A percentile compares a stretch with the other conserved stretches of the same genome.
These are phyloP conservation scores for Mactromeris polynyma DNA, from an alignment of 2,888 invertebrate genomes.

Conservation along the genomic window DNA sequence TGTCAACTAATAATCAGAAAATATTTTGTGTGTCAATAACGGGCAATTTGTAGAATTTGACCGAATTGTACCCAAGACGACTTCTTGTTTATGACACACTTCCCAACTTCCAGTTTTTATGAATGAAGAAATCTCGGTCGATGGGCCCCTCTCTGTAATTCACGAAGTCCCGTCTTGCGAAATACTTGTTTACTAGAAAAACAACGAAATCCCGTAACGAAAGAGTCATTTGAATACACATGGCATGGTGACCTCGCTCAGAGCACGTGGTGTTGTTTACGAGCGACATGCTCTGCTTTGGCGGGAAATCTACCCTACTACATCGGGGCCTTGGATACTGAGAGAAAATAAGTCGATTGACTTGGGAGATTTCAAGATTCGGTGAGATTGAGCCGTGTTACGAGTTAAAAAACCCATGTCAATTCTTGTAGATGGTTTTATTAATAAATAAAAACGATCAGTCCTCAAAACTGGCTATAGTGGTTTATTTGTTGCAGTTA, in stretches of 20 bases:
- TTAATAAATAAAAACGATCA: background rate
- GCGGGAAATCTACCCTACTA: constrained; percentile 43
- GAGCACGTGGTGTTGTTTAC: constrained; percentile 63
- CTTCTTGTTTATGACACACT: background rate
- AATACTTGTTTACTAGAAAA: constrained; percentile 38
- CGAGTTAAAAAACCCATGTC: background rate
- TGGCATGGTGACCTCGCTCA: constrained; percentile 51
- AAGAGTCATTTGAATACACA: constrained; percentile 46
- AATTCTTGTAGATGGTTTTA: background rate
- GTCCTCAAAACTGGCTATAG: background rate
- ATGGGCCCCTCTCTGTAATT: constrained; percentile 18
- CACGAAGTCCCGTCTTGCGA: constrained; percentile 6
- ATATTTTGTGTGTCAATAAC: background rate
- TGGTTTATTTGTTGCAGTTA: background rate
- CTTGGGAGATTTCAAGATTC: background rate
- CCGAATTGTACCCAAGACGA: background rate
- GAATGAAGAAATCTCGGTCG: constrained; percentile 38
- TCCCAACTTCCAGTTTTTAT: constrained; percentile 1
- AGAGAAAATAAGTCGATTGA: background rate
- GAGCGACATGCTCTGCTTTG: constrained; percentile 32
- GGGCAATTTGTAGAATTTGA: background rate
- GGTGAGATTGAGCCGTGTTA: background rate
- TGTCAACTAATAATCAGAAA: background rate
- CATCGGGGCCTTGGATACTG: constrained; percentile 13
- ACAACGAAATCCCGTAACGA: constrained; percentile 22